A percentile compares a stretch with the other conserved stretches of the same genome.
Conservation (phyloP, 2,888 invertebrate species). For the Brenthis daphne region DNA sequence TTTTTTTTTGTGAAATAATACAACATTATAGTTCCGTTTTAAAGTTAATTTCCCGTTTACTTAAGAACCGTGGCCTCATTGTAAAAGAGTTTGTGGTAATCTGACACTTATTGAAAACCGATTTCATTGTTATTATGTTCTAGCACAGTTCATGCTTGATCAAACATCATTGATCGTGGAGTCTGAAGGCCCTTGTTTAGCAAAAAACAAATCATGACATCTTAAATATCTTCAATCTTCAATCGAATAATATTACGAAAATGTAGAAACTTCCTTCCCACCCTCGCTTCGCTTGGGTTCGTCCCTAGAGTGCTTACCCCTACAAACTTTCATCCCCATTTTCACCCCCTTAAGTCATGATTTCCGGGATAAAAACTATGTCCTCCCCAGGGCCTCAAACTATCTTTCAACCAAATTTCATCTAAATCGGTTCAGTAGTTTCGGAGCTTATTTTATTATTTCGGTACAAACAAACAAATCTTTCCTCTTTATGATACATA, state of each 20-base stretch:
- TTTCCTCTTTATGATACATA: too few species aligned
- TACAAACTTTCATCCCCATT: too few species aligned
- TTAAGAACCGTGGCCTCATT: slow-evolving; percentile 53
- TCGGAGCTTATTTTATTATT: too few species aligned
- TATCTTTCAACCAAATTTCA: too few species aligned
- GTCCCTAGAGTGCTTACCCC: too few species aligned
- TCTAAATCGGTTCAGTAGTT: too few species aligned
- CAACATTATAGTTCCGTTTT: not conserved
- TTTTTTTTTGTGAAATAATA: not conserved
- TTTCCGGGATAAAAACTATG: too few species aligned
- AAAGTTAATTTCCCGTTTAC: slow-evolving; percentile 27
- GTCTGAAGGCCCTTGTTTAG: slow-evolving; percentile 18
- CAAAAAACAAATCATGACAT: slow-evolving; percentile 4
- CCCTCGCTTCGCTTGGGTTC: too few species aligned
- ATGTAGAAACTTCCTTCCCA: too few species aligned
- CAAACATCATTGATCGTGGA: slow-evolving; percentile 27
- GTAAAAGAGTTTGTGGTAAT: slow-evolving; percentile 59
- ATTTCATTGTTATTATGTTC: slow-evolving; percentile 39
- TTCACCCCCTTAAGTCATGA: too few species aligned
- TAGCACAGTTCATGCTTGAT: slow-evolving; percentile 40
- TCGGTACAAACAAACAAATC: too few species aligned
- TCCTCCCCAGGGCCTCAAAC: too few species aligned
- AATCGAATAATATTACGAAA: not conserved
- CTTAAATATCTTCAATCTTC: not conserved
- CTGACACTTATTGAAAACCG: slow-evolving; percentile 58